phyloP scores from a whole-genome alignment of 1,140 invertebrate genomes.

The Nomia melanderi region DNA sequence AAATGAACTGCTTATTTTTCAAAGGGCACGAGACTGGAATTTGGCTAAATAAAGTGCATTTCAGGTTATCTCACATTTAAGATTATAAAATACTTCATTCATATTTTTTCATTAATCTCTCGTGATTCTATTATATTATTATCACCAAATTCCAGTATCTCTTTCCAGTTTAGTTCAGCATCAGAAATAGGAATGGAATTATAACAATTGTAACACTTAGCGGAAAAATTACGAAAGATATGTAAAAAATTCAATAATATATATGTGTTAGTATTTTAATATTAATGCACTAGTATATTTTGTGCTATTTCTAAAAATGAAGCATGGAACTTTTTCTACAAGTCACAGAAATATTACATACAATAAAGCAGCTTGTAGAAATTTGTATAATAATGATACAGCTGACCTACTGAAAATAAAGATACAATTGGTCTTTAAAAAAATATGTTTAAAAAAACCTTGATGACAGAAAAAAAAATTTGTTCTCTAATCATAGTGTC shows the following conservation, averaged over 20 bases:
- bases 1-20: slow-evolving; percentile 80
- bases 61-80: not conserved
- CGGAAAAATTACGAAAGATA: slow-evolving; percentile 27
- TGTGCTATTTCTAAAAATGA: slow-evolving; percentile 38
- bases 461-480: slow-evolving; percentile 25
- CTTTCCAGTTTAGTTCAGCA: slow-evolving; percentile 46
- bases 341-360: slow-evolving; percentile 45
- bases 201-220: slow-evolving; percentile 39
- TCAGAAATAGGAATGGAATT: slow-evolving; percentile 48
- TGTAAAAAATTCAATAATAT: slow-evolving; percentile 19
- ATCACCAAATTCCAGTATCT: slow-evolving; percentile 69
- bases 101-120: slow-evolving; percentile 10
- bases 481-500: slow-evolving; percentile 38
- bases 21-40: slow-evolving; percentile 80
- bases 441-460: slow-evolving; percentile 27
- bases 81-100: slow-evolving; percentile 13
- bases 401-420: slow-evolving; percentile 30
- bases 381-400: slow-evolving; percentile 35
- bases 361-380: slow-evolving; percentile 51
- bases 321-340: slow-evolving; percentile 56
- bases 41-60: slow-evolving; percentile 61
- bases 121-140: slow-evolving; percentile 14
- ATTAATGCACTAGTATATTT: slow-evolving; percentile 58
- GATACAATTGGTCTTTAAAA: slow-evolving; percentile 29
- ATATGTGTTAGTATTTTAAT: slow-evolving; percentile 50